Evolutionary conservation across 2,797 vertebrate genomes (phyloP), one percentile per base, ranked within the genome.

Genomic region (Lepilemur septentrionalis): DNA sequence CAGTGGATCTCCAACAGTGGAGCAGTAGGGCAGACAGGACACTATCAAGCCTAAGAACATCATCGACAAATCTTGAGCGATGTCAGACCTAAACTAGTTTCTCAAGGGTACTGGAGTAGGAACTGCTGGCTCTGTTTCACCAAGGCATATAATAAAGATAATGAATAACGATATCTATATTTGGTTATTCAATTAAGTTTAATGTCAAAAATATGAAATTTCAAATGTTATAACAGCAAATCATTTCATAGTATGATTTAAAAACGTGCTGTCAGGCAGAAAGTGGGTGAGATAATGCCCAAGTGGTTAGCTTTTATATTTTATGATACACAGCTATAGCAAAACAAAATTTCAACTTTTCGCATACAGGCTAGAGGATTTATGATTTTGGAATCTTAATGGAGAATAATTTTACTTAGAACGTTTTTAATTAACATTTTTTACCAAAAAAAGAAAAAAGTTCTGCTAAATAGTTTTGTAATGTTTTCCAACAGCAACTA

Each of bases 221-320:
- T 92, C 65, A 89, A 84, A 72, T 83, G 80, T 90, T 88, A 4
- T 18, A 73, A 70, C 10, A 73, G 61, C 22, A 92, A 75, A 67
- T 91, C 48, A 96, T 89, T 91, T 87, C 57, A 94, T 0, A 78
- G 41, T 41, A 50, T 52, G 48, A 94, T 67, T 96, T 76, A 69
- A 95, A 96, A 96, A 89, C 30, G 75, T 89, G 73, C 78, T 86
- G 55, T 80, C 75, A 84, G 38, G n/a, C 89, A 80, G 84, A 96
- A 96, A 96, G 88, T 87, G 61, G 13, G 30, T 25, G 11, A 72
- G 18, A 59, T 50, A 75, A 92, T 83, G 59, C 32, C 57, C 61
- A 22, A 30, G 4, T 32, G 81, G 48, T 79, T 86, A 43, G 79
- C 38, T 55, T 65, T 81, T 46, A 52, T 22, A 76, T 57, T 80